Evolutionary conservation across 1,140 invertebrate species (phyloP), one percentile per base, ranked within the genome.

Genomic region (Rhagoletis zephyria): DNA sequence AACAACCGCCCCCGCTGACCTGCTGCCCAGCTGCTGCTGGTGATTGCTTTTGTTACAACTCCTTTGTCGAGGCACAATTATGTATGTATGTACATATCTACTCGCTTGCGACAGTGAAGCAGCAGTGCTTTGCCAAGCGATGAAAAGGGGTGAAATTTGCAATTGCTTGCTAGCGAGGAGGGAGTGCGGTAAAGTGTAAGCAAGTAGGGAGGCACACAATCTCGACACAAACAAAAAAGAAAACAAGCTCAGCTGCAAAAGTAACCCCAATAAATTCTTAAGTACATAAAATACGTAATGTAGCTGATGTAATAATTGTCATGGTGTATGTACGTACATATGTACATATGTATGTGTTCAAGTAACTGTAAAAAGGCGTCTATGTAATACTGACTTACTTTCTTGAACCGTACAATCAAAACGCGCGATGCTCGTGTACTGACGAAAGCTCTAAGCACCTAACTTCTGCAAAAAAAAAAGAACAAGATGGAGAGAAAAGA

Each of bases 261-360:
- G 16, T 63, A 86, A 86, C 61, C 59, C n/a, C 40, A 86, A 86
- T 86, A 86, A 86, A 86, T 61, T 40, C 59, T 16, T 63, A 86
- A 16, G 85, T 86, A 64, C n/a, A 86, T 63, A n/a, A 63, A 85
- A 61, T 40, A 59, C 45, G n/a, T 45, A 60, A 42, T 48, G 14
- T 67, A 67, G 64, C n/a, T 6, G n/a, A 67, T 30, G 64, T 67
- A 67, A 67, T 67, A 67, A 5, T 30, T 30, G 1, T 64, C 16
- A 67, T 67, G 9, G 1, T 81, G 19, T 81, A 30, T n/a, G 70
- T 74, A 74, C 12, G 7, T 77, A 77, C 45, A 3, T 56, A 77
- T 77, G 4, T 56, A 19, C 14, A 5, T 77, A 48, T 3, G 48
- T 40, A 77, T 51, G n/a, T 67, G 4, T 19, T 3, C 10, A 63